A percentile compares a stretch with the other conserved stretches of the same genome.
These are phyloP conservation scores for Seriola dumerili DNA, from an alignment of 2,113 vertebrate genomes.

Conservation along the genomic window DNA sequence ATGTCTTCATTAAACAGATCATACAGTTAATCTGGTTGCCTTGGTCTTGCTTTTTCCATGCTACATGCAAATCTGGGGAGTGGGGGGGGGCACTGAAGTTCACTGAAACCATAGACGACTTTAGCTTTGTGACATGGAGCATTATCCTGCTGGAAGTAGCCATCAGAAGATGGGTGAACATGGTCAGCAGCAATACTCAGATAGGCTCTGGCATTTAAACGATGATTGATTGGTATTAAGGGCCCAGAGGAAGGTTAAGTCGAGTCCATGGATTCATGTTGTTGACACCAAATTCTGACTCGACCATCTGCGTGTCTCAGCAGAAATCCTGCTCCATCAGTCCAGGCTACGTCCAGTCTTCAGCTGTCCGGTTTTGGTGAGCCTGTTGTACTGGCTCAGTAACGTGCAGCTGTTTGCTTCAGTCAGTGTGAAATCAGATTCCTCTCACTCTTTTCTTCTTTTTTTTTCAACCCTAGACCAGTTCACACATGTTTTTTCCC, in stretches of 20 bases:
- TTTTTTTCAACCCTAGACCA: slow-evolving; percentile 1
- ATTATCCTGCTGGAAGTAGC: not conserved
- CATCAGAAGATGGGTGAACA: not conserved
- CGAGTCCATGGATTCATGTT: not conserved
- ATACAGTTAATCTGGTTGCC: not conserved
- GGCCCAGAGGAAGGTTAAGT: not conserved
- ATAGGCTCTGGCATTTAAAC: not conserved
- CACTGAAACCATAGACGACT: not conserved
- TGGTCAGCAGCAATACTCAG: not conserved
- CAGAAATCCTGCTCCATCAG: not conserved
- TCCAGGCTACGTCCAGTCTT: not conserved
- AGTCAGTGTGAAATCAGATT: slow-evolving; percentile 56
- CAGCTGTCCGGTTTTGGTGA: not conserved
- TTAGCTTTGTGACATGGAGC: not conserved
- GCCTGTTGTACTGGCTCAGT: not conserved
- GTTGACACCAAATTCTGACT: not conserved
- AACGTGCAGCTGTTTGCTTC: slow-evolving; percentile 66
- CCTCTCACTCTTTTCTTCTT: slow-evolving; percentile 3
- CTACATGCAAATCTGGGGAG: too few species aligned
- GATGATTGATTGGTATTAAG: not conserved
- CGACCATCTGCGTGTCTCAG: not conserved
- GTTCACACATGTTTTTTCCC: slow-evolving; percentile 52
- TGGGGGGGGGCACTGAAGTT: too few species aligned
- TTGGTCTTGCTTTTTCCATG: not conserved
- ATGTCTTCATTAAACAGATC: not conserved